Base-by-base conservation (phyloP, 2,888 invertebrate species). In the Desoria tigrina region DNA sequence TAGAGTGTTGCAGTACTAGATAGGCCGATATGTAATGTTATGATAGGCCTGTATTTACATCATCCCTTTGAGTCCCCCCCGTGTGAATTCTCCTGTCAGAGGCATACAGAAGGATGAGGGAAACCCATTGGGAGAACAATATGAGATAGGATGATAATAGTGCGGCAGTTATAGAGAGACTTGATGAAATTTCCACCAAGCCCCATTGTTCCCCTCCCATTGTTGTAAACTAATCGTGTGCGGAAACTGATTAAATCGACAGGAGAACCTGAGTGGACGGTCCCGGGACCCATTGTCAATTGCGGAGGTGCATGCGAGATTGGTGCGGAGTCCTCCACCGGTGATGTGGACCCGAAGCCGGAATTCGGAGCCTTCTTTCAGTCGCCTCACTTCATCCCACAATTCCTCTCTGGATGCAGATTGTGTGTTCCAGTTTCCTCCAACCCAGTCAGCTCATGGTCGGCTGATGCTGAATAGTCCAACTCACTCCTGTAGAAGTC, bases 371-470 rank as follows among this genome's bases (percentile, higher is more conserved):
- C 76, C 76, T 24, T 74, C 74, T 2, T 74, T 76, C 61, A 74
- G 71, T 21, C 73, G 66, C 23, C 42, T 71, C 16, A 69, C 67
- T 11, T 66, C 68, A 14, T 63, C 64, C n/a, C 66, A 64, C 14
- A 42, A 39, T 14, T 57, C 57, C n/a, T 69, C 71, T 0, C 61
- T 66, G 16, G 68, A 70, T 23, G 57, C 65, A 2, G 73, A 74
- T 24, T 75, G 73, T 59, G 74, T 75, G 49, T 75, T 75, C 54
- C 75, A 73, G 59, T 75, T 75, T 54, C 75, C 75, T n/a, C 75
- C 75, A 2, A 28, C 58, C 32, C 23, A 39, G 7, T 24, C 26
- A 24, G 11, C 51, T 9, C 23, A 51, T 51, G 7, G 24, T 16
- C 23, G 51, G 21, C 4, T 51, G 11, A 14, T 51, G 18, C 16